Evolutionary conservation across 2,888 invertebrate genomes (phyloP), one percentile per base, ranked within the genome.

Genomic region (Drosophila suboccidentalis): DNA sequence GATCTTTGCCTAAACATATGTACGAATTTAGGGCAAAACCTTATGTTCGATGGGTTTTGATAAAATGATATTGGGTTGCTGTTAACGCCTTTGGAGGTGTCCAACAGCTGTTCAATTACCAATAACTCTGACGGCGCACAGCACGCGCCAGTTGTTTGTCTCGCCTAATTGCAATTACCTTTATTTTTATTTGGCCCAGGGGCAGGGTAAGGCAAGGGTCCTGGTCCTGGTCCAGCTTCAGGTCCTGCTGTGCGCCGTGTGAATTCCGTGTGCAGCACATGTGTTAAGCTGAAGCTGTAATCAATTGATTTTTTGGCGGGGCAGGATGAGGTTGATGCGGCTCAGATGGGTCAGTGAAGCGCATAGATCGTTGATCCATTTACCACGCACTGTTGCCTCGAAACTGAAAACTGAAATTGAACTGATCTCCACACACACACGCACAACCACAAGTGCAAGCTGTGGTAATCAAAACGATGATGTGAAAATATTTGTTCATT

Each of bases 401-500:
- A 85, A 86, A 87, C 75, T 68, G 86, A 86, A 87, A 87, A 87
- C 75, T 65, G 86, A 85, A 87, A 87, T 83, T 73, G 80, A 83
- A 81, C 71, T 60, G 50, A 44, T 32, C 19, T 22, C 1, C 36
- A 65, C 47, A 53, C 32, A 50, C 36, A 32, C 60, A 60, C 38
- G 26, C 49, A 64, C 43, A 54, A 57, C 36, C 46, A 34, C 61
- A 59, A 53, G 59, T 51, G 65, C 26, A 66, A 65, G 44, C 80
- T 82, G 82, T 64, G 85, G 75, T 53, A 77, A 81, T 85, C 83
- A 81, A 79, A 81, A 84, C 81, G 84, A 87, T 79, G 85, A 87
- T 86, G 85, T 86, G 87, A 86, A 87, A 86, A 86, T 82, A 70
- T 77, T 78, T 82, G 83, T 75, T 82, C 85, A 87, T 85, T 74